These are phyloP conservation scores for Dasysyrphus albostriatus DNA, from an alignment of 2,888 invertebrate genomes.

Conservation along the genomic window DNA sequence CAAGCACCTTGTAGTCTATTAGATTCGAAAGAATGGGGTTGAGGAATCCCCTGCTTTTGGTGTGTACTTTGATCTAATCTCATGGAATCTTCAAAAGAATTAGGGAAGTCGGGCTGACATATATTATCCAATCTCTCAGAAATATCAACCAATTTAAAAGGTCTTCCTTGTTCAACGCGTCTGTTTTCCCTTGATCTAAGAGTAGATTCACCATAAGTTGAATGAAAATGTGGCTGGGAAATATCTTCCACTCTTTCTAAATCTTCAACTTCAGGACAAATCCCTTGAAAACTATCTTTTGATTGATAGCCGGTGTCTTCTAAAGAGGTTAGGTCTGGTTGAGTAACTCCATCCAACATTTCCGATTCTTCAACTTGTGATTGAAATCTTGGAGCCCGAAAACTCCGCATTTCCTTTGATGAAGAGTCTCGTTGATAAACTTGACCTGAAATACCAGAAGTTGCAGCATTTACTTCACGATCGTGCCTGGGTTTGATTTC, in stretches of 20 bases:
- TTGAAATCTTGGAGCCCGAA: background rate
- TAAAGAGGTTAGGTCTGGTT: background rate
- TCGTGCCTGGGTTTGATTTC: background rate
- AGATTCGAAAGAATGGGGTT: background rate
- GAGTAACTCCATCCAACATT: background rate
- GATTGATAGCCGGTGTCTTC: background rate
- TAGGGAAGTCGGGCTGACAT: slow-evolving; percentile 2
- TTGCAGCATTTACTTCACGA: background rate
- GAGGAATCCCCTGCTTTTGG: background rate
- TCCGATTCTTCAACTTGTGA: background rate
- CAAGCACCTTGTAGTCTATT: background rate
- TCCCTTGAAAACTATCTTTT: background rate
- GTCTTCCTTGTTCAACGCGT: background rate
- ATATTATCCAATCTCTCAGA: slow-evolving; percentile 11
- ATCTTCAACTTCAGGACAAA: background rate
- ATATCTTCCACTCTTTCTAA: background rate
- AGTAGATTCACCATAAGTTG: background rate
- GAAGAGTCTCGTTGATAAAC: background rate
- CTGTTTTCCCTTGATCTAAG: background rate
- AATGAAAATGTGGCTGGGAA: background rate
- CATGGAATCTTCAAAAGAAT: background rate
- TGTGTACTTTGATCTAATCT: background rate
- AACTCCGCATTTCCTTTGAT: background rate
- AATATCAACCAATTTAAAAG: background rate
- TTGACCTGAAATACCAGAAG: background rate